phyloP scores from a whole-genome alignment of 2,888 invertebrate species.

The Trilocha varians region DNA sequence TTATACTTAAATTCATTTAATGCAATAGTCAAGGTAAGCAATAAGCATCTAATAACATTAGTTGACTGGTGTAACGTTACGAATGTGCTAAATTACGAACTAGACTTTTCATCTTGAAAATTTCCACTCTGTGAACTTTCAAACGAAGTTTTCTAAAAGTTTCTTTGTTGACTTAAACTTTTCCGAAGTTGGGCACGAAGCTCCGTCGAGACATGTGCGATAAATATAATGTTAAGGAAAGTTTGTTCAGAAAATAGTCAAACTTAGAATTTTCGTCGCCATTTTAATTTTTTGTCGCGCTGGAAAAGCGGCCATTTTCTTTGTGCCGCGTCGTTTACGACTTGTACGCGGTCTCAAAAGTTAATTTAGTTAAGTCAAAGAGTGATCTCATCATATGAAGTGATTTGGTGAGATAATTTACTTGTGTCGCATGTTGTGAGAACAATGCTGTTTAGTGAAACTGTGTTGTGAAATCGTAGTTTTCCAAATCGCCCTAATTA shows the following conservation, averaged over 20 bases:
- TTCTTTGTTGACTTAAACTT: slow-evolving; percentile 58
- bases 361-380: slow-evolving; percentile 67
- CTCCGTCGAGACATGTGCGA: slow-evolving; percentile 34
- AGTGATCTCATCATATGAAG: slow-evolving; percentile 66
- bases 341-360: slow-evolving; percentile 66
- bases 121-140: slow-evolving; percentile 70
- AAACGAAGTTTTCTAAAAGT: slow-evolving; percentile 63
- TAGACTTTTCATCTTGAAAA: slow-evolving; percentile 73
- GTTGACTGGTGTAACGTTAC: slow-evolving; percentile 33
- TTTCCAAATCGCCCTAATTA: slow-evolving; percentile 61
- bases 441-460: slow-evolving; percentile 26
- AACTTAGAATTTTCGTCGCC: slow-evolving; percentile 75
- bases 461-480: slow-evolving; percentile 35
- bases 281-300: slow-evolving; percentile 74
- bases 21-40: slow-evolving; percentile 69
- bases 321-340: slow-evolving; percentile 74
- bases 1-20: slow-evolving; percentile 46
- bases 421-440: slow-evolving; percentile 28
- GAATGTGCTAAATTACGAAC: slow-evolving; percentile 49
- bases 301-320: slow-evolving; percentile 76
- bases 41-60: slow-evolving; percentile 43
- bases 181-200: slow-evolving; percentile 36
- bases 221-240: slow-evolving; percentile 47
- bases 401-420: slow-evolving; percentile 54
- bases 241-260: slow-evolving; percentile 67